phyloP scores from a whole-genome alignment of 2,888 invertebrate genomes.

The Mythimna ferrago region DNA sequence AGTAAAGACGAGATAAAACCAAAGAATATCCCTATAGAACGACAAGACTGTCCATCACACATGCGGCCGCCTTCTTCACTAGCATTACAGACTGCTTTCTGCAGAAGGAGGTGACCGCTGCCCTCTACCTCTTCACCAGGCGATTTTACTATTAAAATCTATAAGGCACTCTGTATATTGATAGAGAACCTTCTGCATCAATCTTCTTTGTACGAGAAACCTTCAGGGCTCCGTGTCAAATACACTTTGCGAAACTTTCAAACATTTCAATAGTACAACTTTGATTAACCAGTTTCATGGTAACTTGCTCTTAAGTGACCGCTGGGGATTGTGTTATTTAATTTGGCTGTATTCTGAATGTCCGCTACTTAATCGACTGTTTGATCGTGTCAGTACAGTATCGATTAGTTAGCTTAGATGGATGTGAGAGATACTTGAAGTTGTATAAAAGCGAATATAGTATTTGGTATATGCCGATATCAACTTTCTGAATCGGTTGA shows the following conservation, averaged over 20 bases:
- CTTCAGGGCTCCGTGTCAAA: conserved; percentile 56
- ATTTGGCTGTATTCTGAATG: conserved; percentile 32
- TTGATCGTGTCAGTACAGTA: conserved; percentile 2
- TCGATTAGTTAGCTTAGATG: not conserved
- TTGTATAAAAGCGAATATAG: not conserved
- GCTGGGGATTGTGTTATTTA: conserved; percentile 52
- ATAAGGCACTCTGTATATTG: not conserved
- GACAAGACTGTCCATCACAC: too few relatives aligned
- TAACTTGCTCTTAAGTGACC: conserved; percentile 52
- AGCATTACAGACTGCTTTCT: too few relatives aligned
- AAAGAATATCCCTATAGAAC: too few relatives aligned
- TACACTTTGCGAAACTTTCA: conserved; percentile 56
- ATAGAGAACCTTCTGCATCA: conserved; percentile 3
- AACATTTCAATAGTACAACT: conserved; percentile 60
- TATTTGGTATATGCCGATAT: too few relatives aligned
- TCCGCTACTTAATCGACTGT: conserved; percentile 14
- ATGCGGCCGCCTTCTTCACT: too few relatives aligned
- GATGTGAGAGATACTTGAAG: not conserved
- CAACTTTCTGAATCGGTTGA: too few relatives aligned
- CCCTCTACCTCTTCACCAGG: too few relatives aligned
- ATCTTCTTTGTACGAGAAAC: not conserved
- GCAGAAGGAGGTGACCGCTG: too few relatives aligned
- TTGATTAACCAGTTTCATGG: conserved; percentile 56
- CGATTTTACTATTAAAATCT: too few relatives aligned
- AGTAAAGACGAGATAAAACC: too few relatives aligned